Evolutionary conservation across 37 sponge, comb jelly and placozoan species (phyloP).

Genomic region (Chondrilla cf. caribensis): DNA sequence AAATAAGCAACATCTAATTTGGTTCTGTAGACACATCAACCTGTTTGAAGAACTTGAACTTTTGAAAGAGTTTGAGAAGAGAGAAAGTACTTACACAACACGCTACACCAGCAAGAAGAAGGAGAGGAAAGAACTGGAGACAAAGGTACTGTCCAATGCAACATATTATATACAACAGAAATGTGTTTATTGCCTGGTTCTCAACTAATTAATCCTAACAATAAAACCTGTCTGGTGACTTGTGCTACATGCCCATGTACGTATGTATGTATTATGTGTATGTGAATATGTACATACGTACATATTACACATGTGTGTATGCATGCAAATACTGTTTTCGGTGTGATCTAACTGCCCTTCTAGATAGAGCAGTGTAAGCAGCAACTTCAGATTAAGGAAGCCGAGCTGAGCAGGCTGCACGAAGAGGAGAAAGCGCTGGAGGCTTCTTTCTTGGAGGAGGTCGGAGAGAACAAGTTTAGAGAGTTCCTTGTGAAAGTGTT

Average conservation of each 20-base stretch:
- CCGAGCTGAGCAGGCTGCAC: conserved; percentile 43
- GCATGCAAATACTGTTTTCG: neutral
- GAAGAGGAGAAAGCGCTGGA: conserved; percentile 79
- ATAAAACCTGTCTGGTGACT: neutral
- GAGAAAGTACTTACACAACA: conserved; percentile 74
- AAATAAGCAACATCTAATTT: too few species aligned
- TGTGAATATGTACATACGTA: neutral
- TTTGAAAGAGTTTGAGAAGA: conserved; percentile 98
- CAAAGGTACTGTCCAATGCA: conserved; percentile 55
- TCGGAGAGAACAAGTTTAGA: conserved; percentile 91
- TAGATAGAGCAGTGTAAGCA: conserved; percentile 73
- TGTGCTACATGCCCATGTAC: neutral
- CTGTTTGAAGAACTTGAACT: conserved; percentile 91
- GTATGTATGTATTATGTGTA: neutral
- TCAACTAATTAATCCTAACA: too few species aligned
- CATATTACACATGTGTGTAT: neutral
- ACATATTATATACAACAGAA: too few species aligned
- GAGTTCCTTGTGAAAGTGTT: conserved; percentile 92
- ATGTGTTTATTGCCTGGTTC: too few species aligned
- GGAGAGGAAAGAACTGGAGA: conserved; percentile 74
- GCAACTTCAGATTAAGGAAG: conserved; percentile 50
- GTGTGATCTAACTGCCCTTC: too few species aligned
- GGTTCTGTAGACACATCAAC: conserved; percentile 82
- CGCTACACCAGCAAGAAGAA: conserved; percentile 67
- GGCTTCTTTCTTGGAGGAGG: conserved; percentile 55